Evolutionary conservation across 1,140 invertebrate genomes (phyloP).

Genomic region (Eumeta japonica): DNA sequence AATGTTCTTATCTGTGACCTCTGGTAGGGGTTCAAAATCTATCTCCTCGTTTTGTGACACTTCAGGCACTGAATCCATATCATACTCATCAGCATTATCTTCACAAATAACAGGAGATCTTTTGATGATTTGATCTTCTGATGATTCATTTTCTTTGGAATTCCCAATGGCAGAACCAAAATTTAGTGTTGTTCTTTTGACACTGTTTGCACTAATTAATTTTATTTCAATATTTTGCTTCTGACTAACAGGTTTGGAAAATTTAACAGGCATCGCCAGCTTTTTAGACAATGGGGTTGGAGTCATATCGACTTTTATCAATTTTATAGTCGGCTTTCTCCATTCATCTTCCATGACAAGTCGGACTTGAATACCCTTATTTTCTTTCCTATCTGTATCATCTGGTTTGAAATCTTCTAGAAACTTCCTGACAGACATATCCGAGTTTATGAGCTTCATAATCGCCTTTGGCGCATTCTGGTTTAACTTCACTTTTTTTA

Average conservation of each 20-base stretch:
- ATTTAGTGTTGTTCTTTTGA: not conserved
- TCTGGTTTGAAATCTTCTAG: slow-evolving; percentile 40
- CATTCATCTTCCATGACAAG: no score
- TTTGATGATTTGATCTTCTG: no score
- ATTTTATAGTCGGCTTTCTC: slow-evolving; percentile 26
- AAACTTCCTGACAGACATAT: slow-evolving; percentile 34
- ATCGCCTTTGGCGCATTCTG: slow-evolving; percentile 11
- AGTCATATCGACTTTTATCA: no score
- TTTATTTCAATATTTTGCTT: slow-evolving; percentile 18
- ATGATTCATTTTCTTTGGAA: slow-evolving; percentile 9
- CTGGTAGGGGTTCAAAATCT: no score
- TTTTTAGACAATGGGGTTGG: no score
- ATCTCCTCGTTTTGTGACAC: no score
- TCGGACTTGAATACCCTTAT: no score
- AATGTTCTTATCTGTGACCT: no score
- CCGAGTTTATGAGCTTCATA: slow-evolving; percentile 17
- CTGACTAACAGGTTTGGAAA: slow-evolving; percentile 12
- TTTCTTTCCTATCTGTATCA: slow-evolving; percentile 4
- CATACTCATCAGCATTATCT: slow-evolving; percentile 9
- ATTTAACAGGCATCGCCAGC: slow-evolving; percentile 28
- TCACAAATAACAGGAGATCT: no score
- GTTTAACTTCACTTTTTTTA: slow-evolving; percentile 23
- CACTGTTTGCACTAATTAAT: slow-evolving; percentile 15
- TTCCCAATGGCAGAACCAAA: slow-evolving; percentile 3
- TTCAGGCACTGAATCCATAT: no score